Conservation (phyloP, 2,797 vertebrate genomes). For the Squalus acanthias region DNA sequence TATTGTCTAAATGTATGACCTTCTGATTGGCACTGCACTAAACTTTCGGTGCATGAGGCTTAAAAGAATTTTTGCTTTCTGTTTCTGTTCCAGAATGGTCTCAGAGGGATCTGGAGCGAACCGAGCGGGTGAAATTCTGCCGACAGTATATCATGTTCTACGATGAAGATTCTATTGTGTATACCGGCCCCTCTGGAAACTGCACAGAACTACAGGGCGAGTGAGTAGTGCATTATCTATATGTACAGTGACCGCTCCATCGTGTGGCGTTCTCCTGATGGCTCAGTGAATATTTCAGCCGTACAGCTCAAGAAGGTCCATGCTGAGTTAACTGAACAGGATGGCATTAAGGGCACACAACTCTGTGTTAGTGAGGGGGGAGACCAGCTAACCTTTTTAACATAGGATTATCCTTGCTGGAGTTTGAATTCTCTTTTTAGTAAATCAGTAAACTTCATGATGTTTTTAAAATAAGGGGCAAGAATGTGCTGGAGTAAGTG, state of each 20-base stretch:
- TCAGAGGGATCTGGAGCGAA: slow-evolving; percentile 83
- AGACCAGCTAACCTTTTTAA: neutral
- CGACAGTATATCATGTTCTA: slow-evolving; percentile 91
- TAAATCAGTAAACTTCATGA: neutral
- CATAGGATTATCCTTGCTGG: neutral
- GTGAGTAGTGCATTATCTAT: slow-evolving; percentile 61
- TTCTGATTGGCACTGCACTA: neutral
- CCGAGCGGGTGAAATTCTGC: slow-evolving; percentile 84
- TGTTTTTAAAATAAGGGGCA: neutral
- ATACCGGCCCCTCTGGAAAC: slow-evolving; percentile 80
- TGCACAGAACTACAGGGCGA: slow-evolving; percentile 89
- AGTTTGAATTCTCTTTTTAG: neutral
- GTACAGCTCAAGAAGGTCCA: neutral
- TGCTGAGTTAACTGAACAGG: neutral
- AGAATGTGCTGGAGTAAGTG: neutral
- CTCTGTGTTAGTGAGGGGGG: neutral
- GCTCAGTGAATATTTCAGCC: neutral
- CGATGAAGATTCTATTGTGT: slow-evolving; percentile 78
- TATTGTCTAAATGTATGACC: neutral
- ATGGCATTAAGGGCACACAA: neutral
- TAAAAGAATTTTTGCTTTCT: neutral
- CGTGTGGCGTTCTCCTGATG: neutral
- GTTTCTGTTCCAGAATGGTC: slow-evolving; percentile 73
- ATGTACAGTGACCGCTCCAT: neutral
- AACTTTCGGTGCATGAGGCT: too few species aligned